Evolutionary conservation across 2,797 vertebrate genomes (phyloP), one percentile per base, ranked within the genome.

Genomic region (Tragelaphus oryx): DNA sequence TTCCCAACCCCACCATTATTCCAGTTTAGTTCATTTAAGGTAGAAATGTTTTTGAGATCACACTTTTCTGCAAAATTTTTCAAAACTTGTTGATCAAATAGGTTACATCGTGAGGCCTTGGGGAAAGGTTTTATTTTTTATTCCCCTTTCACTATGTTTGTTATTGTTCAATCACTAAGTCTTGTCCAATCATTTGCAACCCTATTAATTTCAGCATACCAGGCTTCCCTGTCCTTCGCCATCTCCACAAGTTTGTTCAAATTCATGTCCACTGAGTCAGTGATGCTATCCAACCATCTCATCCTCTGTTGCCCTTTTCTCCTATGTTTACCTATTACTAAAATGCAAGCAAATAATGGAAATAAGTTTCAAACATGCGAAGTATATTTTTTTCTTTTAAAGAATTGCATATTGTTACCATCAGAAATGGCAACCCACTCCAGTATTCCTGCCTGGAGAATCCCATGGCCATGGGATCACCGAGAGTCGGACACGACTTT

Each of bases 271-370:
- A 12, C 37, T 41, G 65, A 71, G 11, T 71, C 37, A 41, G 65
- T 71, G 37, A 71, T 71, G 20, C 20, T 22, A 41, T 71, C 37
- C 65, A 41, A 13, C 65, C 3, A 13, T 24, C 65, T 71, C 6
- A 3, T 41, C 65, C 20, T 41, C 65, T 71, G 20, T 71, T 41
- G 20, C 33, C 5, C 37, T 20, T 41, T 71, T 71, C 10, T 22
- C 3, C 24, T 94, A 6, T 84, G 16, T 57, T 95, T 76, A 71
- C 3, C 7, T 78, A 3, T 48, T 91, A 59, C 2, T 48, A 94
- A 94, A 96, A 76, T 33, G 11, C 9, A 84, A 90, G 78, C 6
- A 91, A 37, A 76, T 55, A 54, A 55, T 52, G n/a, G 33, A 92
- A 85, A 24, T 68, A 97, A 84, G 10, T 60, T 83, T 79, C 11